Evolutionary conservation across 2,113 vertebrate genomes (phyloP), one percentile per base, ranked within the genome.

Genomic region (Ardeotis arabs): DNA sequence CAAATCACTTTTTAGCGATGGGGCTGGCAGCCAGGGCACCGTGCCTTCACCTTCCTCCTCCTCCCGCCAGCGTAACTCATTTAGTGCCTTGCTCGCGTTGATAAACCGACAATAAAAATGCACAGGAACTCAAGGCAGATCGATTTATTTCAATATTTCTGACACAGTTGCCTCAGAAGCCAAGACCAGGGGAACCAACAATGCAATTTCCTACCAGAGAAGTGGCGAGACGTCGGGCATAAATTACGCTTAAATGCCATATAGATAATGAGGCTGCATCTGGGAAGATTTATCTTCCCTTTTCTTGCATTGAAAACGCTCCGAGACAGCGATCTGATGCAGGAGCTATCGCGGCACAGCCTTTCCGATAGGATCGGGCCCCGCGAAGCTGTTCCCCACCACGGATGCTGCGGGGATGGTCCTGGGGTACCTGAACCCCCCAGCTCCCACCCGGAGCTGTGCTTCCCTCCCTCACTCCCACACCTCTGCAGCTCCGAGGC

Each of bases 191-290:
- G n/a, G 31, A 73, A 84, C 90, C 33, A 41, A 62, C 72, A 52
- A 47, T 4, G 72, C 56, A 24, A 87, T 95, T 97, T 88, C 91
- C 93, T 21, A 81, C 33, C 3, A 24, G 41, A 55, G 84, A 88
- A 80, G 87, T 29, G 7, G 80, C 0, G 18, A 76, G 93, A 87
- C 24, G 14, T 13, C 4, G 12, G 90, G 64, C 47, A 90, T 97
- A 94, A 97, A 97, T 98, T 93, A 95, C 7, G 2, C 87, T 89
- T 87, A 96, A 97, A 96, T 95, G 96, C 95, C 97, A 95, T 82
- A 44, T 41, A 84, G 92, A 80, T 95, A 97, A 97, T 49, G 79
- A 97, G 87, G 67, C 80, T 58, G 75, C 84, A 12, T 80, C 82
- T 16, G 6, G 7, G 12, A 76, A 60, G 93, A 89, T 90, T 93